Evolutionary conservation across 2,113 vertebrate genomes (phyloP).

Genomic region (Budorcas taxicolor): DNA sequence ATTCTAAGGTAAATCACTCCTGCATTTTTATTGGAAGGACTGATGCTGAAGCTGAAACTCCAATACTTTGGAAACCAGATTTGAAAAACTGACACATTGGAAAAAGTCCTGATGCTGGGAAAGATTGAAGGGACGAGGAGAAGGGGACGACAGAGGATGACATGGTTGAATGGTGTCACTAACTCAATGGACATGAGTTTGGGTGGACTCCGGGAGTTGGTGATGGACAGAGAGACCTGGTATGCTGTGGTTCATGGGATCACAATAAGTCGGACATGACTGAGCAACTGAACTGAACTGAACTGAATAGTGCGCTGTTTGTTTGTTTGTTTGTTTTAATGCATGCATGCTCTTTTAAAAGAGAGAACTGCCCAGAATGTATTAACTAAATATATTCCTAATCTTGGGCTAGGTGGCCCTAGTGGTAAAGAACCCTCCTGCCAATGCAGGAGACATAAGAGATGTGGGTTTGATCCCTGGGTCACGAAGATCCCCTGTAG

Average conservation of each 20-base stretch:
- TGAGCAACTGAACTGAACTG: background rate
- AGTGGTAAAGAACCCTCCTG: background rate
- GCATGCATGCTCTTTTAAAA: background rate
- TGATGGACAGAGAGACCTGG: background rate
- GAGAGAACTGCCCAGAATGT: background rate
- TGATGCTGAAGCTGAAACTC: background rate
- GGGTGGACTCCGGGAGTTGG: background rate
- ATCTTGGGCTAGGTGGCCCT: background rate
- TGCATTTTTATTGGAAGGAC: background rate
- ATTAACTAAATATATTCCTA: background rate
- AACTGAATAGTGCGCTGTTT: background rate
- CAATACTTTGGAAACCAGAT: background rate
- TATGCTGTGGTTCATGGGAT: background rate
- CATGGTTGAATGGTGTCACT: accelerated
- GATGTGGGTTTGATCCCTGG: background rate
- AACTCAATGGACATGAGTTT: background rate
- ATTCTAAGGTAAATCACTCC: background rate
- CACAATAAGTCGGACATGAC: background rate
- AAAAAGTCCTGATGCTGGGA: background rate
- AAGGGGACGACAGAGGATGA: background rate
- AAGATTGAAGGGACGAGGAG: background rate
- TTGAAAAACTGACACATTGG: background rate
- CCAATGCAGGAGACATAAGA: background rate
- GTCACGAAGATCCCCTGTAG: background rate
- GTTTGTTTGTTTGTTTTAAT: background rate